A percentile compares a stretch with the other conserved stretches of the same genome.
Conservation (phyloP, 1,140 invertebrate species). For the Caenorhabditis latens region DNA sequence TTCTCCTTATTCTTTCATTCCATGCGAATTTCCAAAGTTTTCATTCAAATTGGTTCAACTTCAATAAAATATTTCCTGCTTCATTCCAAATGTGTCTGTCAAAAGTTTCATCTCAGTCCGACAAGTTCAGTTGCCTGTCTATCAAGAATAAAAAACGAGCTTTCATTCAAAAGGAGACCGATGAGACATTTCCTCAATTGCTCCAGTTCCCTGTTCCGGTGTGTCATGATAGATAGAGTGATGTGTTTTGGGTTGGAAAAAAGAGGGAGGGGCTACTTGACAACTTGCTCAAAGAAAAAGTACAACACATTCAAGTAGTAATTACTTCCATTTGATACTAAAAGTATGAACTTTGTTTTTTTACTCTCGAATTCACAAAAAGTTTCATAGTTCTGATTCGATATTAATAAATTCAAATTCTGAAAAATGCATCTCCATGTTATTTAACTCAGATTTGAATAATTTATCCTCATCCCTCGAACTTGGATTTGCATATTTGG, state of each 20-base stretch:
- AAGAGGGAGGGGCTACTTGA: neutral
- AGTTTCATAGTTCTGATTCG: no score
- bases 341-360: neutral
- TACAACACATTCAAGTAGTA: neutral
- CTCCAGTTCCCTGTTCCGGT: neutral
- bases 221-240: neutral
- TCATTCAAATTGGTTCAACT: no score
- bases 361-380: no score
- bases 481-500: neutral
- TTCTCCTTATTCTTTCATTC: neutral
- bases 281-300: neutral
- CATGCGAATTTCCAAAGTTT: no score
- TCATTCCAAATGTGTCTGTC: neutral
- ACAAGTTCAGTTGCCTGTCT: neutral
- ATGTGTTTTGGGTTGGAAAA: neutral
- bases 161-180: neutral
- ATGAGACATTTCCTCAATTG: neutral
- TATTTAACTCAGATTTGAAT: neutral
- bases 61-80: neutral
- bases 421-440: no score
- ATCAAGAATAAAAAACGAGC: constrained; percentile 5
- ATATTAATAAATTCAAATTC: no score
- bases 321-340: neutral
- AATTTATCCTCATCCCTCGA: neutral
- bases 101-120: neutral